Conservation (phyloP, 2,888 invertebrate genomes). For the Micoletzkya japonica region DNA sequence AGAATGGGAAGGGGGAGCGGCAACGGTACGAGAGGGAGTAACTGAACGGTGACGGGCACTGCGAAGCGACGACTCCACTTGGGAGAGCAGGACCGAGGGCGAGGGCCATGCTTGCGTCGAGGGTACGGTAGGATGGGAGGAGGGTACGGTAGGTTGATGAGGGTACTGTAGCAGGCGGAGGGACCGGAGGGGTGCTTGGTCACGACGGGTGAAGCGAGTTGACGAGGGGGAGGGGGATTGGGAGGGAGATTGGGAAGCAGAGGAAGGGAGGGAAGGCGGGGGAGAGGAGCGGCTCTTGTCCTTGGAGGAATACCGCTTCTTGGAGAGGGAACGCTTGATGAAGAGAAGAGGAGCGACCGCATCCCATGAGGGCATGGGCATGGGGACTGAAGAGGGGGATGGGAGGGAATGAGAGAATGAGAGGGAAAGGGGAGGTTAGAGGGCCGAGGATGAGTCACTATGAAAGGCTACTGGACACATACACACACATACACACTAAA, state of each 20-base stretch:
- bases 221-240: neutral
- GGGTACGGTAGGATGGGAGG: conserved; percentile 16
- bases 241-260: conserved; percentile 1
- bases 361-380: conserved; percentile 18
- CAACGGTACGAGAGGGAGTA: conserved; percentile 9
- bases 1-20: conserved; percentile 8
- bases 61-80: neutral
- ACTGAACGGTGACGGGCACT: neutral
- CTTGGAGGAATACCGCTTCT: neutral
- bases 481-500: neutral
- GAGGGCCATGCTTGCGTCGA: neutral
- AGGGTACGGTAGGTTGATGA: neutral
- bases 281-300: conserved; percentile 8
- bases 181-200: neutral
- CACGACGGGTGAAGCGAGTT: conserved; percentile 12
- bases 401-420: neutral
- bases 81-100: neutral
- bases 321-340: conserved; percentile 11
- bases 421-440: conserved; percentile 6
- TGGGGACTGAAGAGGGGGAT: neutral
- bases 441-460: conserved; percentile 10
- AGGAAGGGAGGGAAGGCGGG: conserved; percentile 9
- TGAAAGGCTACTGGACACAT: neutral
- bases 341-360: conserved; percentile 17
- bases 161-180: conserved; percentile 5